Percentiles rank a stretch among this genome's conserved stretches.
Conservation (phyloP, 2,888 invertebrate species). For the Margaritifera margaritifera region DNA sequence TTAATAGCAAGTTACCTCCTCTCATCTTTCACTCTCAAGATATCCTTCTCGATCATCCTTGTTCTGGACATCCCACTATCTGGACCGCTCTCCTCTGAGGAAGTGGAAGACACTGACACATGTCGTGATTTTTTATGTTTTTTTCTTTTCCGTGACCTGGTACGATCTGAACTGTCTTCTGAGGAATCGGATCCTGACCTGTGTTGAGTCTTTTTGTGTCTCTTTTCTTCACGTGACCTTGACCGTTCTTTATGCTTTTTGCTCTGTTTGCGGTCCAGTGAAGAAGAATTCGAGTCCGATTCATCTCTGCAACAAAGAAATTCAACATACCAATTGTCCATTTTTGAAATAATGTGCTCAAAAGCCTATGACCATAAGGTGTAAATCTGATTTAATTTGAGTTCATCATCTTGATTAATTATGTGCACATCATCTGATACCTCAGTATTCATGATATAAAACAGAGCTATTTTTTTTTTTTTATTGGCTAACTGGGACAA, state of each 20-base stretch:
- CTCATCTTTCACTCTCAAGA: slow-evolving; percentile 35
- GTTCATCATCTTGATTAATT: no score
- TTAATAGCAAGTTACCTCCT: slow-evolving; percentile 24
- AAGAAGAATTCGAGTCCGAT: no score
- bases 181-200: slow-evolving; percentile 18
- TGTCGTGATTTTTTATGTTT: slow-evolving; percentile 4
- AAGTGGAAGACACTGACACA: slow-evolving; percentile 23
- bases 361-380: no score
- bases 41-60: slow-evolving; percentile 28
- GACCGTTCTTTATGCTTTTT: slow-evolving; percentile 30
- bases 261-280: background rate
- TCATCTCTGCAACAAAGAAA: no score
- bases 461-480: no score
- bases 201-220: slow-evolving; percentile 21
- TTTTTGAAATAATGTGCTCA: no score
- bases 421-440: no score
- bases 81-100: slow-evolving; percentile 1
- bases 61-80: slow-evolving; percentile 1
- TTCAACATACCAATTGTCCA: no score
- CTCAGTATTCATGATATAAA: no score
- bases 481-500: no score
- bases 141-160: slow-evolving; percentile 23
- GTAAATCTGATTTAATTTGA: no score
- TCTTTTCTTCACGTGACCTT: slow-evolving; percentile 33
- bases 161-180: slow-evolving; percentile 14